Conservation (phyloP, 1,140 invertebrate species). For the Neotoxoptera formosana region DNA sequence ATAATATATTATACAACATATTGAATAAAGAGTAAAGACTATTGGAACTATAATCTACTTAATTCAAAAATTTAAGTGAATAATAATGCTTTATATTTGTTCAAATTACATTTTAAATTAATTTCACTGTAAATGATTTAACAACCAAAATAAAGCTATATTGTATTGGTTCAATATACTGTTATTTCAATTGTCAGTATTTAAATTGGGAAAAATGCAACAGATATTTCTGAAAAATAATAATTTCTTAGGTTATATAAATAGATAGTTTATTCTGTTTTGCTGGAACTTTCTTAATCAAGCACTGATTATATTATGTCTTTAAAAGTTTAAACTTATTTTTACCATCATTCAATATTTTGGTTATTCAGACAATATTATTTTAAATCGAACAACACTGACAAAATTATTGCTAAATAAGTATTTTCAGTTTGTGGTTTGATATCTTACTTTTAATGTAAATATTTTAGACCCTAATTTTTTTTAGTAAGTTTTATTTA, state of each 20-base stretch:
- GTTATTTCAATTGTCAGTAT: neutral
- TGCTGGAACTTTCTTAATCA: neutral
- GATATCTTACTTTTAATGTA: neutral
- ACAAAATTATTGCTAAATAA: neutral
- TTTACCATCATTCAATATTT: neutral
- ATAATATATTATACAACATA: neutral
- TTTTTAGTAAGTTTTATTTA: neutral
- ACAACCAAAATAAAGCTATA: neutral
- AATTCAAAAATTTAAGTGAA: neutral
- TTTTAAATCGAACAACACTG: neutral
- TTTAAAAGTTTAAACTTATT: neutral
- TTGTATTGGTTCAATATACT: neutral
- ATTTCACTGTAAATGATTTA: neutral
- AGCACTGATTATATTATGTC: neutral
- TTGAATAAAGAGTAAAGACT: neutral
- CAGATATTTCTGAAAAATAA: neutral
- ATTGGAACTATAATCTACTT: neutral
- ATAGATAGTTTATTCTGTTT: neutral
- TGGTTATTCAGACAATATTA: neutral
- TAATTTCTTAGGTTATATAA: neutral
- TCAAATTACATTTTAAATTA: neutral
- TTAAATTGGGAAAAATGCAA: neutral
- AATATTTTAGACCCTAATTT: neutral
- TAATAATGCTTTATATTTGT: neutral
- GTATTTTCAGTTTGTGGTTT: neutral